A percentile compares a stretch with the other conserved stretches of the same genome.
These are phyloP conservation scores for Macrocentrus cingulum DNA, from an alignment of 1,140 invertebrate species.

Conservation along the genomic window DNA sequence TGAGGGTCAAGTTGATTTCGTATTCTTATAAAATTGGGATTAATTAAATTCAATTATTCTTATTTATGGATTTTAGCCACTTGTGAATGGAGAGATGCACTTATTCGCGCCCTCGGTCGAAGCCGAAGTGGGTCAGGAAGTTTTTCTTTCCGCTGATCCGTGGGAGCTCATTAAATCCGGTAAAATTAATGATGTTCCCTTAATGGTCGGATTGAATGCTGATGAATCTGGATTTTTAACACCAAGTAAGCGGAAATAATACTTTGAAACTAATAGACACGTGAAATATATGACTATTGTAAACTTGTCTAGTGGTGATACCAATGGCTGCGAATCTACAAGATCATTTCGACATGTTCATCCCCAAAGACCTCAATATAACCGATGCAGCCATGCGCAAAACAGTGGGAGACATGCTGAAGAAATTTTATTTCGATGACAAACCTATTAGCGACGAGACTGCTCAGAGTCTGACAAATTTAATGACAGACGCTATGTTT, in stretches of 20 bases:
- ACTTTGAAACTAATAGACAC: too few relatives aligned
- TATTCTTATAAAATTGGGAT: too few relatives aligned
- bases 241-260: slow-evolving; percentile 35
- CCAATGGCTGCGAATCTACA: slow-evolving; percentile 49
- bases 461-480: slow-evolving; percentile 56
- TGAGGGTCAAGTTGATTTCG: too few relatives aligned
- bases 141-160: slow-evolving; percentile 66
- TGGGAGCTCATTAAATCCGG: slow-evolving; percentile 57
- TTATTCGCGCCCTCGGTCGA: slow-evolving; percentile 71
- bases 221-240: slow-evolving; percentile 59
- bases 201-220: slow-evolving; percentile 65
- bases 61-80: slow-evolving; percentile 35
- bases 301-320: slow-evolving; percentile 34
- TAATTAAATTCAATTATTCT: background rate
- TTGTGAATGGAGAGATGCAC: slow-evolving; percentile 36
- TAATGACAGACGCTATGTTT: slow-evolving; percentile 47
- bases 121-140: slow-evolving; percentile 56
- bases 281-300: background rate
- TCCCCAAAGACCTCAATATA: slow-evolving; percentile 65
- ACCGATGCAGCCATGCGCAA: slow-evolving; percentile 46
- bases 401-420: slow-evolving; percentile 58
- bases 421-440: slow-evolving; percentile 64
- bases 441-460: slow-evolving; percentile 55
- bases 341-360: slow-evolving; percentile 60
- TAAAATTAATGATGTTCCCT: slow-evolving; percentile 62